Base-by-base conservation (phyloP, 1,140 invertebrate genomes). In the Choristoneura fumiferana region DNA sequence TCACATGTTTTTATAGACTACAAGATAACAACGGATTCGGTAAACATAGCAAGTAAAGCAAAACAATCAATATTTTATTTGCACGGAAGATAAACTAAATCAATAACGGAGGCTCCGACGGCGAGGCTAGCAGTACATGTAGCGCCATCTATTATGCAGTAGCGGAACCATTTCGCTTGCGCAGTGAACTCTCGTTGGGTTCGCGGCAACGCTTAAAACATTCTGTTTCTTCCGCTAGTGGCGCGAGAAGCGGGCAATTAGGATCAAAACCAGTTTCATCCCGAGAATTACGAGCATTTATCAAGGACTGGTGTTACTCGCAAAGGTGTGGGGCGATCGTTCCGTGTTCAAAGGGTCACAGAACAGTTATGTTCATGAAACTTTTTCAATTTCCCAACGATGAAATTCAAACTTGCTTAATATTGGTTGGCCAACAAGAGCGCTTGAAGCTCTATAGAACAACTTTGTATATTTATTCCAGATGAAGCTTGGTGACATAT, bases 81-180 rank as follows among this genome's bases (percentile, higher is more conserved):
- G 67, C 59, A 57, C 38, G 8, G 17, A n/a, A 74, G 77, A 81
- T 81, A 81, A 49, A 43, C 34, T 63, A 62, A 78, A 82, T 80
- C 75, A 76, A 80, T 76, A 78, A 52, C 39, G 9, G 22, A 36
- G 10, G 29, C 43, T 29, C 22, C 22, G 22, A 3, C 22, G 2
- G 6, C 13, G n/a, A n/a, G 22, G 56, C 34, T 53, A 58, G 55
- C 54, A 37, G 8, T 17, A 57, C 73, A 9, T 0, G 40, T 54
- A 63, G 62, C 81, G 81, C 73, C 81, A 84, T 80, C 81, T 81
- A 69, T 69, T 70, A 70, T 69, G 57, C 66, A 77, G 63, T 81
- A 76, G 81, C 71, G 63, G 67, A 65, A 75, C 62, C 40, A 29
- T 15, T 57, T 45, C 18, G 38, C 54, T n/a, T 8, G 39, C 58